Evolutionary conservation across 2,888 invertebrate species (phyloP).

Genomic region (Neocrepidodera transversa): DNA sequence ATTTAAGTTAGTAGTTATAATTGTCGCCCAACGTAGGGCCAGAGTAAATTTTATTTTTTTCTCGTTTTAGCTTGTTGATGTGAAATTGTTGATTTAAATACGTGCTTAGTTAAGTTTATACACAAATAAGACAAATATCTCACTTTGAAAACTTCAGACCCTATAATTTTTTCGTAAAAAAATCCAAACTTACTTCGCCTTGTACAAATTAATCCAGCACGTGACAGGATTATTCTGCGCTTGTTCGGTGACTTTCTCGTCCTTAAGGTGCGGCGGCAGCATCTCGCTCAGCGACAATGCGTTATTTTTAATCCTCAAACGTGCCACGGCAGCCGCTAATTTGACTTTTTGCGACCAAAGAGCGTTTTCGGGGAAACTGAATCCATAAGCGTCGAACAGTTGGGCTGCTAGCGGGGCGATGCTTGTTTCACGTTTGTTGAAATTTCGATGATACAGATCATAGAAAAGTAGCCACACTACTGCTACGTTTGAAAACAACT

Average conservation of each 20-base stretch:
- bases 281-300: conserved; percentile 74
- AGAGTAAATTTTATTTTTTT: no score
- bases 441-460: conserved; percentile 73
- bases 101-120: no score
- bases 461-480: conserved; percentile 73
- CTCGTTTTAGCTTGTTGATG: no score
- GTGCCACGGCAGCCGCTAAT: conserved; percentile 78
- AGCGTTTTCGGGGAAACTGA: conserved; percentile 66
- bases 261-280: conserved; percentile 74
- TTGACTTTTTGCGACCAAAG: conserved; percentile 72
- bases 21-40: no score
- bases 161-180: no score
- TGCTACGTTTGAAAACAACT: conserved; percentile 47
- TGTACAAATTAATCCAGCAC: conserved; percentile 82
- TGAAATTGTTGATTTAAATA: no score
- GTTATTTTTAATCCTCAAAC: conserved; percentile 73
- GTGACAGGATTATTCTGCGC: conserved; percentile 66
- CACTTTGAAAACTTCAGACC: no score
- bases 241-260: conserved; percentile 70
- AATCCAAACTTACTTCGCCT: conserved; percentile 69
- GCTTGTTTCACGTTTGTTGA: conserved; percentile 56
- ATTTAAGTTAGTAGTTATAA: no score
- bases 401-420: conserved; percentile 45
- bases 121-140: no score
- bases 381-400: conserved; percentile 51